Evolutionary conservation across 2,888 invertebrate species (phyloP).

Genomic region (Augiades crinisus): DNA sequence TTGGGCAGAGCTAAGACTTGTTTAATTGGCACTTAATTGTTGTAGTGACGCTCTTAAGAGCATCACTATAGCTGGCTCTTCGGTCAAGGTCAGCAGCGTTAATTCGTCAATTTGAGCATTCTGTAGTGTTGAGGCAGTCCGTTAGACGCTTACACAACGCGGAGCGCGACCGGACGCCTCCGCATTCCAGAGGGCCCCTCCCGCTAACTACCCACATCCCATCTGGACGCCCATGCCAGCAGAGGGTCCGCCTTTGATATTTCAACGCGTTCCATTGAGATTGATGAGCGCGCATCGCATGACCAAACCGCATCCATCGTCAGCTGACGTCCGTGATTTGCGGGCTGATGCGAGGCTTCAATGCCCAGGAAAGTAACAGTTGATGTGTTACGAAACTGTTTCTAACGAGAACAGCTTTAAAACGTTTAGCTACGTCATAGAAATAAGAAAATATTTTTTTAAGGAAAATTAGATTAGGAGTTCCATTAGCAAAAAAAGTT

Average conservation of each 20-base stretch:
- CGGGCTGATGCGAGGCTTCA: not conserved
- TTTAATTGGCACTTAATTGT: too few relatives aligned
- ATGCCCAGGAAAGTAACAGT: not conserved
- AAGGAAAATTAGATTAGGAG: too few relatives aligned
- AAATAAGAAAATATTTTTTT: too few relatives aligned
- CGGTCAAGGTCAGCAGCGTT: not conserved
- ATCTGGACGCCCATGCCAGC: constrained; percentile 9
- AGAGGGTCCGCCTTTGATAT: constrained; percentile 3
- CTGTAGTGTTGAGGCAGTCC: constrained; percentile 6
- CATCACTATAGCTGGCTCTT: too few relatives aligned
- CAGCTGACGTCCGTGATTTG: not conserved
- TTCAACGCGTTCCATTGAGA: constrained; percentile 12
- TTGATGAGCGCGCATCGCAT: constrained; percentile 8
- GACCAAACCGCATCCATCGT: not conserved
- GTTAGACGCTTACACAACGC: constrained; percentile 27
- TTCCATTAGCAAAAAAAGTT: too few relatives aligned
- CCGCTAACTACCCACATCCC: constrained; percentile 44
- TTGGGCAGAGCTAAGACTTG: too few relatives aligned
- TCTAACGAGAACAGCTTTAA: too few relatives aligned
- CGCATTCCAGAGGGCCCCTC: constrained; percentile 55
- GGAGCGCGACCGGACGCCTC: constrained; percentile 47
- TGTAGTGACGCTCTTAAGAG: too few relatives aligned
- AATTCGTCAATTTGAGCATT: not conserved
- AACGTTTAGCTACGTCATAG: too few relatives aligned
- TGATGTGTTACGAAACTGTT: not conserved